Evolutionary conservation across 2,888 invertebrate species (phyloP), one percentile per base, ranked within the genome.

Genomic region (Noctua pronuba): DNA sequence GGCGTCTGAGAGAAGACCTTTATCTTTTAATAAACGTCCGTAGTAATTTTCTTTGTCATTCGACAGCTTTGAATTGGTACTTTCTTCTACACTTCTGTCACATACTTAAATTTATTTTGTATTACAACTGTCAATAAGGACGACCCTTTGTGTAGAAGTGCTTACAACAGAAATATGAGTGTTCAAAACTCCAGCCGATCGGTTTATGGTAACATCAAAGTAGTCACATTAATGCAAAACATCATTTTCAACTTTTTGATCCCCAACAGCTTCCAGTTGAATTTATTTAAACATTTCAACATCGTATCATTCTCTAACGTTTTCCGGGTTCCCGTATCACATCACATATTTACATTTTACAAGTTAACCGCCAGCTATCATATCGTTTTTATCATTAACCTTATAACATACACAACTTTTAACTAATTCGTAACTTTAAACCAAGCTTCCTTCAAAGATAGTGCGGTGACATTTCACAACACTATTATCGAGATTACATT

Each of bases 391-490:
- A 88, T 80, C 77, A 84, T 77, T 79, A 74, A 79, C 78, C 77
- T 82, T 78, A 75, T 82, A 82, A 71, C 31, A 28, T 75, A 79
- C 44, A 77, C 79, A 67, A 79, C 64, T 84, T 84, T 84, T 85
- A 75, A 79, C 78, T 70, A 86, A 87, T 88, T 85, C 83, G 83
- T 79, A 81, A 85, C 73, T 75, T 68, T 64, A 87, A 81, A 84
- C 85, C 67, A 69, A 77, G 79, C 85, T 88, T 85, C 85, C 89
- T 86, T 75, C 73, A 77, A 73, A 83, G 88, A 89, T 89, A 90
- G 86, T 85, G 85, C 72, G 52, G 79, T 73, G 86, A 88, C 86
- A 89, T 90, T 88, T 89, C 89, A 86, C 86, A 86, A 90, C 84
- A 85, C 77, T 80, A 85, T 84, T 85, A 88, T 88, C 86, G 77